These are phyloP conservation scores for Luidia sarsii DNA, from an alignment of 53 echinoderm and acorn worm genomes.

Conservation along the genomic window DNA sequence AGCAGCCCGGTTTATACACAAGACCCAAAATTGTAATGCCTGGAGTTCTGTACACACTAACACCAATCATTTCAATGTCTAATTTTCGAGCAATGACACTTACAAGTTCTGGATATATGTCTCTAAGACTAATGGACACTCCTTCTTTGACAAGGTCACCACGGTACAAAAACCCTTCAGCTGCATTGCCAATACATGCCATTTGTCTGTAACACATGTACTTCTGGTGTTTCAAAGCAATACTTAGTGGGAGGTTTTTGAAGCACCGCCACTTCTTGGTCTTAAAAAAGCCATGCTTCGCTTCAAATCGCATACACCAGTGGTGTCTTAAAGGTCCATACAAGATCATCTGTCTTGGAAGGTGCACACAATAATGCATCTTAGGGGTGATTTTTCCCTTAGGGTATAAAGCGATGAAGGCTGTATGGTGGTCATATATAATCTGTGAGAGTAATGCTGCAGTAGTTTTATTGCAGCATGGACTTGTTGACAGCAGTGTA, in stretches of 20 bases:
- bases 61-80: background rate
- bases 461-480: constrained; percentile 39
- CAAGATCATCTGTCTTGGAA: constrained; percentile 57
- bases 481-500: constrained; percentile 37
- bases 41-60: constrained; percentile 20
- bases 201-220: constrained; percentile 67
- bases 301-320: constrained; percentile 70
- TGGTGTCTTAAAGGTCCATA: constrained; percentile 54
- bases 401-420: constrained; percentile 48
- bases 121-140: constrained; percentile 1
- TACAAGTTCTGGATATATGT: constrained; percentile 39
- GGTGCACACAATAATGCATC: constrained; percentile 70
- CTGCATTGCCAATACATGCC: background rate
- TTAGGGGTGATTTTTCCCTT: constrained; percentile 61
- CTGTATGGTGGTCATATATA: constrained; percentile 39
- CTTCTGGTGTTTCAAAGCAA: constrained; percentile 57
- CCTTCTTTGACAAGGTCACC: constrained; percentile 63
- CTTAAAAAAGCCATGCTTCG: constrained; percentile 56
- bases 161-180: constrained; percentile 40
- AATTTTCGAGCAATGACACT: background rate
- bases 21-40: constrained; percentile 31
- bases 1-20: constrained; percentile 48
- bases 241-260: constrained; percentile 67
- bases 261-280: constrained; percentile 61
- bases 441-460: constrained; percentile 36